Evolutionary conservation across 2,888 invertebrate genomes (phyloP).

Genomic region (Siphlonurus alternatus): DNA sequence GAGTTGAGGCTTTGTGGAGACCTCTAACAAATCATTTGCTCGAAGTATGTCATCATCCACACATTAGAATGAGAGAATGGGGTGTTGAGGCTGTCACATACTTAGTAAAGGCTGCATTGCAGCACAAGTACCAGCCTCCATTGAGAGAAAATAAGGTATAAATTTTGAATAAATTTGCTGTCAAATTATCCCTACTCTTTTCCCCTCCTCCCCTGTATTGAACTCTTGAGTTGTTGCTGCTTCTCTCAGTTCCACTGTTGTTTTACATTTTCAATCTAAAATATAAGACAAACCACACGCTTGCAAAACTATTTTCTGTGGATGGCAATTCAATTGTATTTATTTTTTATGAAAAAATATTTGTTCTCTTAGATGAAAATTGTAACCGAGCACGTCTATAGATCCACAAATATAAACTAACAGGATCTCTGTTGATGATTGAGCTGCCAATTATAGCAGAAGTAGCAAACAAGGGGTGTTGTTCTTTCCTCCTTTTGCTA

Average conservation of each 20-base stretch:
- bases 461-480: not conserved
- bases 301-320: too few relatives aligned
- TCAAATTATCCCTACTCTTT: too few relatives aligned
- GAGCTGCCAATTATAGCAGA: too few relatives aligned
- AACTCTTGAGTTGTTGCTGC: too few relatives aligned
- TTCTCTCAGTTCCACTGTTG: too few relatives aligned
- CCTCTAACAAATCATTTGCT: conserved; percentile 90
- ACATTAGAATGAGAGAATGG: conserved; percentile 91
- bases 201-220: too few relatives aligned
- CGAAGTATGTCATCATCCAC: conserved; percentile 91
- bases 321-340: too few relatives aligned
- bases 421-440: too few relatives aligned
- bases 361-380: not conserved
- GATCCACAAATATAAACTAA: not conserved
- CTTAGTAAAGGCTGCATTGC: conserved; percentile 78
- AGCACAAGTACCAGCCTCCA: conserved; percentile 68
- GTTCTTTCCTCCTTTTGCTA: not conserved
- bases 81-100: conserved; percentile 94
- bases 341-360: too few relatives aligned
- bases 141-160: conserved; percentile 65
- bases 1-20: conserved; percentile 89
- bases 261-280: too few relatives aligned
- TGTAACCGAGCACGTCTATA: not conserved
- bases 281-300: too few relatives aligned
- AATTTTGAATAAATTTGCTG: too few relatives aligned